phyloP scores from a whole-genome alignment of 2,113 vertebrate genomes.

The Regulus satrapa region DNA sequence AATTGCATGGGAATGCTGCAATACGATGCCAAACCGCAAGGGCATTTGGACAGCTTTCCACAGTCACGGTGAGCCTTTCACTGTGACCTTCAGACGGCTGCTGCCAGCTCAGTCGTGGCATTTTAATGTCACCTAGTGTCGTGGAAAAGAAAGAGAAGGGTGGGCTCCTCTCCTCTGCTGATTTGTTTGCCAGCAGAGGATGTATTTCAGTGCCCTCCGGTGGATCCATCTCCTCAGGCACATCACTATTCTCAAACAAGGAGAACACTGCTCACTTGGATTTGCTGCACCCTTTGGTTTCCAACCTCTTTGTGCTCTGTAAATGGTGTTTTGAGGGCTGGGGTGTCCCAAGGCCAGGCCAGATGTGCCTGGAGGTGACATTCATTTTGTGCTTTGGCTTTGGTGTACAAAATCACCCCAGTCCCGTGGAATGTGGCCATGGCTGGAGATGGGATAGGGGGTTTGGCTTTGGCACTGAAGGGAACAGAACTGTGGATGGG shows the following conservation, averaged over 20 bases:
- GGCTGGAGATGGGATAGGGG: background rate
- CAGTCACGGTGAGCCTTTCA: background rate
- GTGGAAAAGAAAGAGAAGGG: background rate
- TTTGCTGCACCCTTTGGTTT: background rate
- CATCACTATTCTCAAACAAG: background rate
- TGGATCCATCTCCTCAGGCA: background rate
- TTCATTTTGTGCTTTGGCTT: background rate
- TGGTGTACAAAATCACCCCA: background rate
- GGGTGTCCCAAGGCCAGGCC: accelerated
- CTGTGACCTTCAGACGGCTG: background rate
- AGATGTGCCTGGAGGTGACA: background rate
- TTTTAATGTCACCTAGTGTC: background rate
- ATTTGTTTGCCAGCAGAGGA: background rate
- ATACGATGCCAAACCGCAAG: background rate
- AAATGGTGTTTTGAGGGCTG: background rate
- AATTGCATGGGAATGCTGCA: accelerated
- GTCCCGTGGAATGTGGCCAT: no score
- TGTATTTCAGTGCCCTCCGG: background rate
- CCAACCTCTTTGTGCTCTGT: background rate
- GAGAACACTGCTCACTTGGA: slow-evolving; percentile 60
- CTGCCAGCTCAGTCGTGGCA: background rate
- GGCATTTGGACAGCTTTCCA: background rate
- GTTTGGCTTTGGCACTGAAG: background rate
- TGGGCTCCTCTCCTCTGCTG: background rate
- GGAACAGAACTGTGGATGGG: accelerated